These are phyloP conservation scores for Cherax quadricarinatus DNA, from an alignment of 1,140 invertebrate genomes.

Conservation along the genomic window DNA sequence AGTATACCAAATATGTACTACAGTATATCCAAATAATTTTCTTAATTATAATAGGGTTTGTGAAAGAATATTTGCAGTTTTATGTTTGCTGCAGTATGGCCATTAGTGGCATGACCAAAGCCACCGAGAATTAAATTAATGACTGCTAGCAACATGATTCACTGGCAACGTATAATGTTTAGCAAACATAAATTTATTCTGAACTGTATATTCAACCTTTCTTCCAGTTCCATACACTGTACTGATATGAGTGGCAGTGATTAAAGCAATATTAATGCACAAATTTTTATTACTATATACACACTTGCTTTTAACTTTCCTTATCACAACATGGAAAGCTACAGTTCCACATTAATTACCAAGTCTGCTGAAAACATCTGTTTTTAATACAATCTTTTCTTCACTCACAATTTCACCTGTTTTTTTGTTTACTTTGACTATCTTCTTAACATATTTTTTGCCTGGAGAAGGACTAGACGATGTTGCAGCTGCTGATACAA, in stretches of 20 bases:
- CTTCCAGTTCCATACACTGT: background rate
- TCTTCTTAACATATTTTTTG: conserved; percentile 68
- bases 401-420: conserved; percentile 71
- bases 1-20: no score
- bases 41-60: no score
- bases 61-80: background rate
- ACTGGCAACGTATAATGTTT: background rate
- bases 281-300: background rate
- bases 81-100: background rate
- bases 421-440: conserved; percentile 70
- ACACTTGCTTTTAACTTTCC: background rate
- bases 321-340: background rate
- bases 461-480: conserved; percentile 9
- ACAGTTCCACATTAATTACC: conserved; percentile 27
- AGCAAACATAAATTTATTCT: background rate
- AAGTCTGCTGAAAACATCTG: conserved; percentile 70
- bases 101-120: background rate
- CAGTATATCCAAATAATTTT: no score
- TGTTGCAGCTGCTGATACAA: background rate
- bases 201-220: background rate
- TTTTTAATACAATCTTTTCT: conserved; percentile 61
- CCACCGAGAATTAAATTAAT: background rate
- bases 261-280: background rate
- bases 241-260: background rate
- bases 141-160: no score